Evolutionary conservation across 2,888 invertebrate species (phyloP).

Genomic region (Drepana falcataria): DNA sequence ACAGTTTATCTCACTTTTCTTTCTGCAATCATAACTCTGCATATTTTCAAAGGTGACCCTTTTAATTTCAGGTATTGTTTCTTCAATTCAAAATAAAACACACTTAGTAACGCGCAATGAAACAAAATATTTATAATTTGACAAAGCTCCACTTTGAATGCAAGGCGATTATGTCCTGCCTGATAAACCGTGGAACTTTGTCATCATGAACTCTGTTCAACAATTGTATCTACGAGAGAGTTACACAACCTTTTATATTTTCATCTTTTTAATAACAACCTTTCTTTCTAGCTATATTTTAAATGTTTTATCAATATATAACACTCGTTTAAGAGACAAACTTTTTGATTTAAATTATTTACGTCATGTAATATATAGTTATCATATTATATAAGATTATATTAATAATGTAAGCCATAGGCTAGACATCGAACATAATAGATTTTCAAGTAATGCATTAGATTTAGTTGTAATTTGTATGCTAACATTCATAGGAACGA

Average conservation of each 20-base stretch:
- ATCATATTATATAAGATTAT: too few species aligned
- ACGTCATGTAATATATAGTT: too few species aligned
- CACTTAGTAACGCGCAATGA: not conserved
- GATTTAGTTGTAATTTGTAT: not conserved
- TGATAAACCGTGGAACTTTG: not conserved
- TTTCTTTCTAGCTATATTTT: not conserved
- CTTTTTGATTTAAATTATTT: not conserved
- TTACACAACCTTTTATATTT: not conserved
- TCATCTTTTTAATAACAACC: not conserved
- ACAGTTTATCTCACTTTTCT: slow-evolving; percentile 18
- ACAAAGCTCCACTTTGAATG: not conserved
- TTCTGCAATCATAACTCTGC: not conserved
- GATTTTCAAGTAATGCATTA: not conserved
- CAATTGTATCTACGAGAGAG: not conserved
- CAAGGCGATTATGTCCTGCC: not conserved
- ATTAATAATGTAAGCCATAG: not conserved
- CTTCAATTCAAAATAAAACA: not conserved
- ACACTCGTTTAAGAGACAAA: not conserved
- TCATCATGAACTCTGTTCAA: not conserved
- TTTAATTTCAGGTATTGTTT: slow-evolving; percentile 2
- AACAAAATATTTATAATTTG: not conserved
- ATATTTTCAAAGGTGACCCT: not conserved
- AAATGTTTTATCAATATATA: not conserved
- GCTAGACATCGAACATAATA: not conserved
- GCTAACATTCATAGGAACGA: not conserved